Conservation (phyloP, 2,113 vertebrate genomes). For the Marcusenius ussheri region DNA sequence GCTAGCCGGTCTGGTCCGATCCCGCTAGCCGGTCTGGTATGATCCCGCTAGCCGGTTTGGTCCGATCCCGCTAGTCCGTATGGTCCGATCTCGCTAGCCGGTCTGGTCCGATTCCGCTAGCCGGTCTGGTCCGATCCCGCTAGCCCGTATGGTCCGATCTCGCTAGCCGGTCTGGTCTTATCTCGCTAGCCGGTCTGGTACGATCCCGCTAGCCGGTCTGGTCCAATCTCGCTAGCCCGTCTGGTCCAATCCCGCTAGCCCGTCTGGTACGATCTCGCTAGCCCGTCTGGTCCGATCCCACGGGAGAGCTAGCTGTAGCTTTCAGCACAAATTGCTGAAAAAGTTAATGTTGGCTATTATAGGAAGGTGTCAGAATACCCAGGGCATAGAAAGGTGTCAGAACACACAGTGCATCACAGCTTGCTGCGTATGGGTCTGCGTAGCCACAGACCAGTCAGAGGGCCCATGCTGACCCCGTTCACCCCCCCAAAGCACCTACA, state of each 20-base stretch:
- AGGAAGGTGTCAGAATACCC: neutral
- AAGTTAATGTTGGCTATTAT: neutral
- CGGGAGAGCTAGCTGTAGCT: neutral
- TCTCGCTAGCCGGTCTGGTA: neutral
- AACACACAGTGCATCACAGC: neutral
- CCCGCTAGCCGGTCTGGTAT: no score
- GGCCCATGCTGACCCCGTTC: neutral
- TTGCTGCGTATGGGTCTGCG: neutral
- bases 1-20: neutral
- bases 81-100: neutral
- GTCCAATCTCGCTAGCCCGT: neutral
- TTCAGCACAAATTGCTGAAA: neutral
- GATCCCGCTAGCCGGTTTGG: neutral
- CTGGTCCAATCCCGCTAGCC: neutral
- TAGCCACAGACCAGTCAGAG: neutral
- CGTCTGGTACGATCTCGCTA: neutral
- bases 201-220: neutral
- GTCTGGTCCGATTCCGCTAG: neutral
- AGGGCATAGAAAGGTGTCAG: neutral
- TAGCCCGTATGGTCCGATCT: neutral
- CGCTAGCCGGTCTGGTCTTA: accelerated
- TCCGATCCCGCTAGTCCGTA: neutral
- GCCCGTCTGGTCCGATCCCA: neutral
- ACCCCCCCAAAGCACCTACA: neutral
- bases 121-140: neutral